Evolutionary conservation across 2,888 invertebrate species (phyloP).

Genomic region (Pyralis farinalis): DNA sequence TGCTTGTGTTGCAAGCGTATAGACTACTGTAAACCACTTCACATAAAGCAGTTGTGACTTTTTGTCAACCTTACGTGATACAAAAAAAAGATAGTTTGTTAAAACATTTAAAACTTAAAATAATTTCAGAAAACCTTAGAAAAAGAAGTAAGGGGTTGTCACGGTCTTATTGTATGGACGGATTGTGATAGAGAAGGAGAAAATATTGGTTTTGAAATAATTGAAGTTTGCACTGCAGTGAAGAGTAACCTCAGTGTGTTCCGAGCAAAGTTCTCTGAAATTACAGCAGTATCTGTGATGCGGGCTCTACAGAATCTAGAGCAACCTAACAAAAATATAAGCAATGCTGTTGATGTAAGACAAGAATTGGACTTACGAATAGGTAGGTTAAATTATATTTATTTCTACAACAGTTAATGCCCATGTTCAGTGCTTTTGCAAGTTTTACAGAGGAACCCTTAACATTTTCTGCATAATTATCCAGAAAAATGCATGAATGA

Average conservation of each 20-base stretch:
- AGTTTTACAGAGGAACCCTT: too few relatives aligned
- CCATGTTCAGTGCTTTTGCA: too few relatives aligned
- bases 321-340: slow-evolving; percentile 89
- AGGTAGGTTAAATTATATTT: slow-evolving; percentile 83
- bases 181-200: slow-evolving; percentile 99
- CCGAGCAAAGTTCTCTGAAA: slow-evolving; percentile 98
- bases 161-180: slow-evolving; percentile 97
- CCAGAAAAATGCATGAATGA: too few relatives aligned
- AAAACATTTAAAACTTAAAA: background rate
- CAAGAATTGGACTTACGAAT: slow-evolving; percentile 96
- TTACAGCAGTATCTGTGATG: slow-evolving; percentile 90
- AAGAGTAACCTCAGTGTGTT: slow-evolving; percentile 86
- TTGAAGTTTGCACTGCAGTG: slow-evolving; percentile 91
- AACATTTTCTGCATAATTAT: too few relatives aligned
- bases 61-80: too few relatives aligned
- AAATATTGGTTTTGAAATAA: slow-evolving; percentile 98
- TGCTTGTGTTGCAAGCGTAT: too few relatives aligned
- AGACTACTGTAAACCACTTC: too few relatives aligned
- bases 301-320: slow-evolving; percentile 90
- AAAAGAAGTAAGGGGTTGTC: slow-evolving; percentile 83
- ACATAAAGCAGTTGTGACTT: too few relatives aligned
- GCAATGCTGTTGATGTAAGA: slow-evolving; percentile 96
- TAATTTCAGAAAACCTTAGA: slow-evolving; percentile 84
- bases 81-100: too few relatives aligned
- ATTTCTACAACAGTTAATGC: too few relatives aligned